These are phyloP conservation scores for Cheilinus undulatus DNA, from an alignment of 2,113 vertebrate species.

Conservation along the genomic window DNA sequence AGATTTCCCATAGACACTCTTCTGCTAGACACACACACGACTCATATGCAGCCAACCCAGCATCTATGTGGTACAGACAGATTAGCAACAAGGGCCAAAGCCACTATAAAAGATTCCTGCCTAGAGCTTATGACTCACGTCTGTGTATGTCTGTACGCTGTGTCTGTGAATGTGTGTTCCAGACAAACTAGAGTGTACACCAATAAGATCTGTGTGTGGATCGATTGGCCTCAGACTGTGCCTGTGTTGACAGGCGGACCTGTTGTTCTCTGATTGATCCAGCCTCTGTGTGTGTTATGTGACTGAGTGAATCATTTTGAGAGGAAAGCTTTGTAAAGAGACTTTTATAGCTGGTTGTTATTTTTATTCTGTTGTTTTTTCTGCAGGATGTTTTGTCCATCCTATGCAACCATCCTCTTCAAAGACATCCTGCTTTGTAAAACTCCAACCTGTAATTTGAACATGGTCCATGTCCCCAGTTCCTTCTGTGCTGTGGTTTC, in stretches of 20 bases:
- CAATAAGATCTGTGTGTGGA: conserved; percentile 66
- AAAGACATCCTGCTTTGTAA: background rate
- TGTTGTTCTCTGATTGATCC: conserved; percentile 72
- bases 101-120: conserved; percentile 52
- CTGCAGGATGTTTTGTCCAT: background rate
- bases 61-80: conserved; percentile 38
- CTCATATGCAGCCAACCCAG: conserved; percentile 9
- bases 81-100: conserved; percentile 54
- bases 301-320: conserved; percentile 23
- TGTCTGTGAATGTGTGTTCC: conserved; percentile 37
- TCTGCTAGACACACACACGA: conserved; percentile 5
- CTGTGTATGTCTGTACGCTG: conserved; percentile 41
- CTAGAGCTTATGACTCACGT: conserved; percentile 54
- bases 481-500: no score
- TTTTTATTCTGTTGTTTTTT: background rate
- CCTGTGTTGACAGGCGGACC: conserved; percentile 59
- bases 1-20: conserved; percentile 48
- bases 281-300: conserved; percentile 50
- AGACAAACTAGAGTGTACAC: conserved; percentile 66
- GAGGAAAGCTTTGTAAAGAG: conserved; percentile 13
- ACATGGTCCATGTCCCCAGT: no score
- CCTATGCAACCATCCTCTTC: background rate
- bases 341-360: conserved; percentile 11
- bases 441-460: no score
- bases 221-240: conserved; percentile 71